These are phyloP conservation scores for Darevskia mixta DNA, from an alignment of 2,797 vertebrate species.

Conservation along the genomic window DNA sequence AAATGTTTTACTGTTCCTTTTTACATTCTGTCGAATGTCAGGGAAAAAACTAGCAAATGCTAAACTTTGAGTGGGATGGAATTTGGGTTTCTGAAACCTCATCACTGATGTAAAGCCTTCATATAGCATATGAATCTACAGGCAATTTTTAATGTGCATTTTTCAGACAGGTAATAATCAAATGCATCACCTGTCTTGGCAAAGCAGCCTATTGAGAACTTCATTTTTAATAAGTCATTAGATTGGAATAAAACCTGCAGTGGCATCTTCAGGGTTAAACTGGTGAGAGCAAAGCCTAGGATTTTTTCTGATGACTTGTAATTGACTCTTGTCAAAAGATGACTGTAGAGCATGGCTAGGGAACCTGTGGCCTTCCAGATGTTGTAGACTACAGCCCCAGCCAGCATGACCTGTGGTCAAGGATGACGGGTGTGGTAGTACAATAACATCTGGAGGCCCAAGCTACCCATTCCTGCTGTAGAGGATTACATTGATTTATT, in stretches of 20 bases:
- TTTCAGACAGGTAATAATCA: slow-evolving; percentile 71
- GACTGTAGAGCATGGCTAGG: slow-evolving; percentile 59
- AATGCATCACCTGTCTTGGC: slow-evolving; percentile 67
- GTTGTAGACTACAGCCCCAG: background rate
- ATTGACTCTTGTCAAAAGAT: slow-evolving; percentile 60
- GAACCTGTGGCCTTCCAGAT: background rate
- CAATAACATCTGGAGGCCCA: background rate
- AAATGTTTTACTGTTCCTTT: slow-evolving; percentile 66
- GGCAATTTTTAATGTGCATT: slow-evolving; percentile 72
- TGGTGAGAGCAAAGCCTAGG: slow-evolving; percentile 44
- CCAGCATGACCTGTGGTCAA: background rate
- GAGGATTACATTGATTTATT: slow-evolving; percentile 64
- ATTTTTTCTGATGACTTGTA: slow-evolving; percentile 75
- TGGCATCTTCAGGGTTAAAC: slow-evolving; percentile 30
- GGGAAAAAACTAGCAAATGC: slow-evolving; percentile 46
- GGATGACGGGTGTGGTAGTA: background rate
- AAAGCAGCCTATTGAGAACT: slow-evolving; percentile 55
- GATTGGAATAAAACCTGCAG: slow-evolving; percentile 22
- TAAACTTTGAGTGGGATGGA: slow-evolving; percentile 54
- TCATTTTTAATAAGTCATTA: slow-evolving; percentile 40
- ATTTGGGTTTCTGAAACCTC: slow-evolving; percentile 68
- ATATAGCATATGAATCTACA: slow-evolving; percentile 65
- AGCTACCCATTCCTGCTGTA: slow-evolving; percentile 53
- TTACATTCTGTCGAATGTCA: slow-evolving; percentile 50
- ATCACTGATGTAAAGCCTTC: slow-evolving; percentile 57